phyloP scores from a whole-genome alignment of 2,797 vertebrate genomes.

The Hoplostethus mediterraneus region DNA sequence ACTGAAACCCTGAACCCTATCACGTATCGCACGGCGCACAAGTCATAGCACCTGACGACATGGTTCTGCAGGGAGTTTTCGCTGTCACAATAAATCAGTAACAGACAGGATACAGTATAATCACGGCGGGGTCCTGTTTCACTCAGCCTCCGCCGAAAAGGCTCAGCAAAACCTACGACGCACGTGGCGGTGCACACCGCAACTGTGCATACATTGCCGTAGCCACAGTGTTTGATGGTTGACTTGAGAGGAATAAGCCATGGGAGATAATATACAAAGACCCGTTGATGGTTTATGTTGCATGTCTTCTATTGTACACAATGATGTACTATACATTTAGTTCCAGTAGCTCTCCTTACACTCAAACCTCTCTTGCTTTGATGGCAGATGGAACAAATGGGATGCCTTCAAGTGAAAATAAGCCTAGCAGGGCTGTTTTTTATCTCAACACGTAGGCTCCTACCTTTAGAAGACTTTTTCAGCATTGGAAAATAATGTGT shows the following conservation, averaged over 20 bases:
- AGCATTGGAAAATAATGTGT: constrained; percentile 58
- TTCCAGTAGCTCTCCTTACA: constrained; percentile 42
- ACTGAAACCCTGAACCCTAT: constrained; percentile 72
- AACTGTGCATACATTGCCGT: constrained; percentile 40
- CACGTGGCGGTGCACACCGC: constrained; percentile 29
- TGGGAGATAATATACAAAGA: constrained; percentile 66
- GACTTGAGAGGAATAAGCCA: constrained; percentile 78
- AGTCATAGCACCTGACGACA: constrained; percentile 76
- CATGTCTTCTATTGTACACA: constrained; percentile 48
- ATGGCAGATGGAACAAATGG: constrained; percentile 53
- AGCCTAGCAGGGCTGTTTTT: constrained; percentile 54
- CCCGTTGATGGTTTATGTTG: constrained; percentile 63
- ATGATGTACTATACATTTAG: constrained; percentile 34
- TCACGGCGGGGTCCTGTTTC: constrained; percentile 75
- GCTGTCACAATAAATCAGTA: constrained; percentile 81
- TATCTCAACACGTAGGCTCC: constrained; percentile 51
- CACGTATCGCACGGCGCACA: constrained; percentile 69
- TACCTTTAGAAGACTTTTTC: constrained; percentile 52
- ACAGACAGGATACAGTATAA: constrained; percentile 76
- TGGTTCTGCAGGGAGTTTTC: constrained; percentile 76
- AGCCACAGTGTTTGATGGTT: constrained; percentile 76
- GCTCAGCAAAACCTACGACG: constrained; percentile 42
- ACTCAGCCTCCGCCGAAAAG: constrained; percentile 60
- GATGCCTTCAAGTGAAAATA: constrained; percentile 53
- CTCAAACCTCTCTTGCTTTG: constrained; percentile 44